Percentiles rank a stretch among this genome's conserved stretches.
These are phyloP conservation scores for Cossypha polioptera DNA, from an alignment of 2,797 vertebrate genomes.

Conservation along the genomic window DNA sequence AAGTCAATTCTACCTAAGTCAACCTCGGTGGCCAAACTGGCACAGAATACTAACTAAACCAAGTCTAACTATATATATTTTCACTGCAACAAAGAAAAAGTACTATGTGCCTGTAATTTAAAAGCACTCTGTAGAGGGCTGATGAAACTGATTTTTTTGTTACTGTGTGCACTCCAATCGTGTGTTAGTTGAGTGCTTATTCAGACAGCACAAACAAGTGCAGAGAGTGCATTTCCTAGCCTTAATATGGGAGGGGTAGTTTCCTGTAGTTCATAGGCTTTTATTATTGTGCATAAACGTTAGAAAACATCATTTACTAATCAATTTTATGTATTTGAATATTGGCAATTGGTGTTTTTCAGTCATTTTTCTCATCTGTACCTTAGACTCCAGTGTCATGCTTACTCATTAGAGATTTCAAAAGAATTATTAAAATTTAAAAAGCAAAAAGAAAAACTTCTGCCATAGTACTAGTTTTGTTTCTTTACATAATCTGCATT, in stretches of 20 bases:
- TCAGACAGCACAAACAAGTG: constrained; percentile 75
- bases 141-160: constrained; percentile 58
- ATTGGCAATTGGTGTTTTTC: constrained; percentile 77
- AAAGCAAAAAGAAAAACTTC: constrained; percentile 52
- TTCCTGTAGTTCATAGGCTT: constrained; percentile 74
- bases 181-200: constrained; percentile 64
- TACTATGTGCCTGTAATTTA: constrained; percentile 83
- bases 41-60: constrained; percentile 68
- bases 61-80: constrained; percentile 60
- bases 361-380: constrained; percentile 73
- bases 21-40: constrained; percentile 60
- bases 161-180: constrained; percentile 66
- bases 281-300: constrained; percentile 74
- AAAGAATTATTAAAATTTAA: constrained; percentile 65
- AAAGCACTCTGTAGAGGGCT: constrained; percentile 77
- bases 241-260: constrained; percentile 79
- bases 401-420: constrained; percentile 70
- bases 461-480: constrained; percentile 74
- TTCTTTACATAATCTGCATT: constrained; percentile 80
- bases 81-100: constrained; percentile 60
- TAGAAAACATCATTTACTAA: constrained; percentile 78
- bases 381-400: constrained; percentile 80
- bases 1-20: constrained; percentile 67
- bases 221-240: constrained; percentile 79
- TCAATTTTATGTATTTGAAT: constrained; percentile 78